Evolutionary conservation across 2,797 vertebrate species (phyloP), one percentile per base, ranked within the genome.

Genomic region (Eulemur albifrons): DNA sequence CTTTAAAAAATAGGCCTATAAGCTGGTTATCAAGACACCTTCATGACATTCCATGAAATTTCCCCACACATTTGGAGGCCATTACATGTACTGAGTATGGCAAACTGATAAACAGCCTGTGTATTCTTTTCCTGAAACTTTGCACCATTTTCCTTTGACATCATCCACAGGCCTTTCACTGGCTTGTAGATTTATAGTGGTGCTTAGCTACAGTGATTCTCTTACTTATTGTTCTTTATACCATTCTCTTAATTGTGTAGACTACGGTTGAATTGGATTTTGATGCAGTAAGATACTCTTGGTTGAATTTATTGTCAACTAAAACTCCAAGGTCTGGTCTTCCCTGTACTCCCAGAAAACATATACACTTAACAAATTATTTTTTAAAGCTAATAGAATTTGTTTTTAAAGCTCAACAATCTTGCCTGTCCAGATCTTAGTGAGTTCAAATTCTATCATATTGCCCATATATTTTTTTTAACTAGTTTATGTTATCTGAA

Each of bases 381-480:
- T 75, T 84, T 87, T 95, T 38, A 93, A 85, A 45, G 7, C 15
- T 7, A 83, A 7, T 59, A 72, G 11, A 32, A 1, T 81, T 48
- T 50, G 75, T 50, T 75, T 83, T 52, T 21, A 2, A 75, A 52
- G 94, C n/a, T 92, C 17, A 54, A 90, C 38, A 48, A n/a, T 88
- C 14, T 94, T 82, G 6, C 17, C n/a, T 85, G 11, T 25, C 20
- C 9, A 59, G 63, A 61, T 89, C 14, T 94, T 73, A 70, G 35
- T 80, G 32, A 82, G 86, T 96, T 65, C n/a, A 94, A 93, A 76
- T 91, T 90, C 30, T 80, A 18, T 65, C 43, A 15, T 23, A 45
- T 79, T 91, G 27, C 7, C 5, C 18, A 43, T 63, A 25, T 76
- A 65, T n/a, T 50, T 35, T 67, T 20, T 63, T n/a, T 6, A n/a